Conservation (phyloP, 2,888 invertebrate genomes). For the Yponomeuta plumbellus region DNA sequence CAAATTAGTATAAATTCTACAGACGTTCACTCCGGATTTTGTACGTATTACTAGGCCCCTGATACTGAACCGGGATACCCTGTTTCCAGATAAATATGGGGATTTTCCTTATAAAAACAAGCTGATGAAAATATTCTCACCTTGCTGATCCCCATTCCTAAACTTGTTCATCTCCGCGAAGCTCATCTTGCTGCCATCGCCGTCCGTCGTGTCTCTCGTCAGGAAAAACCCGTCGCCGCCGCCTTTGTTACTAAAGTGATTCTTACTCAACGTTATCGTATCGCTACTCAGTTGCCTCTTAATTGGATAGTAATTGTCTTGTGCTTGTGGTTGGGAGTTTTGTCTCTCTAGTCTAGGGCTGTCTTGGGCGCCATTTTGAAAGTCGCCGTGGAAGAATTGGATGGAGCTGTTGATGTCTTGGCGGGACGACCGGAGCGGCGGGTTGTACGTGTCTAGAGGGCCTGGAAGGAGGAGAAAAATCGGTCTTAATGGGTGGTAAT, state of each 20-base stretch:
- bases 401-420: constrained; percentile 85
- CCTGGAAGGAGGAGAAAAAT: constrained; percentile 34
- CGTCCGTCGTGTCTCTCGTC: constrained; percentile 77
- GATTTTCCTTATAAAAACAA: neutral
- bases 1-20: too few species aligned
- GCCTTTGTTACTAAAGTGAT: constrained; percentile 45
- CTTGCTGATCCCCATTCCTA: constrained; percentile 67
- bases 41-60: too few species aligned
- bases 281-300: constrained; percentile 79
- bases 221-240: constrained; percentile 67
- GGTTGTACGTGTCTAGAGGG: constrained; percentile 77
- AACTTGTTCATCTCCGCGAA: constrained; percentile 83
- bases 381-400: constrained; percentile 80
- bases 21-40: too few species aligned
- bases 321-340: constrained; percentile 76
- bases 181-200: constrained; percentile 76
- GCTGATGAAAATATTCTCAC: neutral
- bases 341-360: constrained; percentile 72
- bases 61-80: too few species aligned
- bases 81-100: neutral
- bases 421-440: constrained; percentile 83
- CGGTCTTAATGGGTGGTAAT: neutral
- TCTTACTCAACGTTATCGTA: constrained; percentile 59
- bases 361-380: constrained; percentile 46
- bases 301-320: constrained; percentile 41